Evolutionary conservation across 2,113 vertebrate species (phyloP).

Genomic region (Chaetodon trifascialis): DNA sequence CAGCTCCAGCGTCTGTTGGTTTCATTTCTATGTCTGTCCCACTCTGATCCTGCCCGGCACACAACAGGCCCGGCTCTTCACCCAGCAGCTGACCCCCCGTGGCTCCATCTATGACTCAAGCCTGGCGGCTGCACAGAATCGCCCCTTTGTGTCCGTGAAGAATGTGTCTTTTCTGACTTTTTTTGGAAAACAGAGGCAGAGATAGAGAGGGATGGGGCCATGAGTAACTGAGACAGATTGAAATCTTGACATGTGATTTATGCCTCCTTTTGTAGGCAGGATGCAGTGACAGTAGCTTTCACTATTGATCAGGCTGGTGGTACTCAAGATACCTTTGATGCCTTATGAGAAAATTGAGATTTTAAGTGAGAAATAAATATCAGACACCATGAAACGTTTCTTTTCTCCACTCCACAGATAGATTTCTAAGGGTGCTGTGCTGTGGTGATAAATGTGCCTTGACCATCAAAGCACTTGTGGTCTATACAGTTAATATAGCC

Average conservation of each 20-base stretch:
- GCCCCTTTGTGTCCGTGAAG: constrained; percentile 76
- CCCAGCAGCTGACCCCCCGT: constrained; percentile 66
- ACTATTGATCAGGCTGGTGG: background rate
- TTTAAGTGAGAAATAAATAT: constrained; percentile 15
- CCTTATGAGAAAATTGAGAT: background rate
- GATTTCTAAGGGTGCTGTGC: background rate
- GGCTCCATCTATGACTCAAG: constrained; percentile 72
- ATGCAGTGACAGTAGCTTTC: constrained; percentile 32
- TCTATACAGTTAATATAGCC: background rate
- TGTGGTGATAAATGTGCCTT: background rate
- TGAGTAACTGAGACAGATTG: constrained; percentile 60
- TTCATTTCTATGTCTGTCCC: constrained; percentile 50
- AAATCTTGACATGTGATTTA: constrained; percentile 62
- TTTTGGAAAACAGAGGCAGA: constrained; percentile 59
- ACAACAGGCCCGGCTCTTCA: constrained; percentile 58
- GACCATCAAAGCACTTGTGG: background rate
- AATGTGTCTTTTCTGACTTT: constrained; percentile 77
- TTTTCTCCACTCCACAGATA: background rate
- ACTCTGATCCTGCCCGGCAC: constrained; percentile 35
- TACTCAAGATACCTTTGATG: background rate
- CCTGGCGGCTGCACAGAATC: constrained; percentile 73
- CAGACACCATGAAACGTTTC: background rate
- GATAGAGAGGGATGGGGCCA: constrained; percentile 43
- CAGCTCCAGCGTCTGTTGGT: constrained; percentile 29
- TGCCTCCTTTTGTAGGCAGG: constrained; percentile 38